phyloP scores from a whole-genome alignment of 2,113 vertebrate species.

The Procavia capensis region DNA sequence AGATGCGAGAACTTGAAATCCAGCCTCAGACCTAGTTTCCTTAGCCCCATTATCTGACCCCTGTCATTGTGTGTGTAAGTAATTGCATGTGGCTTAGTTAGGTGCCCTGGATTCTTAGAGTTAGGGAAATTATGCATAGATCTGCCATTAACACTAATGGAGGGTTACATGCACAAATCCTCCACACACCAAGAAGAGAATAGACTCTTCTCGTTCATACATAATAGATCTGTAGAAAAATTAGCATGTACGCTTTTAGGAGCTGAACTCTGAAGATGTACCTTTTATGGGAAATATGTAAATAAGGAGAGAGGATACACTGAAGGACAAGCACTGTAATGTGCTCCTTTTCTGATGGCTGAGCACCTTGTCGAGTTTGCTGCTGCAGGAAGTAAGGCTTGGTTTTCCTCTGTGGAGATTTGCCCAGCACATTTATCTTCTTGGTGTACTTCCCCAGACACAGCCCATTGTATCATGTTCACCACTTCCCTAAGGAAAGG shows the following conservation, averaged over 20 bases:
- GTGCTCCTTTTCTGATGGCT: slow-evolving; percentile 71
- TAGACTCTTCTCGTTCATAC: slow-evolving; percentile 86
- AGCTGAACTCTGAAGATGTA: slow-evolving; percentile 81
- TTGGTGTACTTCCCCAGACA: slow-evolving; percentile 12
- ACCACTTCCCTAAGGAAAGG: background rate
- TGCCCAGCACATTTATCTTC: background rate
- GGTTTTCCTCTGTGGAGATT: background rate
- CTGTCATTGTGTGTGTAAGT: slow-evolving; percentile 75
- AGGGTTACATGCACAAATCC: slow-evolving; percentile 84
- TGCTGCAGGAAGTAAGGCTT: slow-evolving; percentile 30
- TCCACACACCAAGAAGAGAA: slow-evolving; percentile 77
- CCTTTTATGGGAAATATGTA: slow-evolving; percentile 83
- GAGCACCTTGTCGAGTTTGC: slow-evolving; percentile 71
- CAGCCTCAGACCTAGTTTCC: slow-evolving; percentile 51
- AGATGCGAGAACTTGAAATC: background rate
- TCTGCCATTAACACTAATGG: slow-evolving; percentile 86
- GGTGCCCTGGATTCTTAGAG: slow-evolving; percentile 64
- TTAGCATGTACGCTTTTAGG: slow-evolving; percentile 82
- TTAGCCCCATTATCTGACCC: slow-evolving; percentile 56
- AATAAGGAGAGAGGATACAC: slow-evolving; percentile 81
- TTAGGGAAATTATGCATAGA: slow-evolving; percentile 80
- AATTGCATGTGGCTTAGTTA: slow-evolving; percentile 83
- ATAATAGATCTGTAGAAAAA: slow-evolving; percentile 89
- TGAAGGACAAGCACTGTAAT: slow-evolving; percentile 76
- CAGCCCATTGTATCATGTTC: slow-evolving; percentile 59